A percentile compares a stretch with the other conserved stretches of the same genome.
These are phyloP conservation scores for Trinectes maculatus DNA, from an alignment of 2,113 vertebrate genomes.

Conservation along the genomic window DNA sequence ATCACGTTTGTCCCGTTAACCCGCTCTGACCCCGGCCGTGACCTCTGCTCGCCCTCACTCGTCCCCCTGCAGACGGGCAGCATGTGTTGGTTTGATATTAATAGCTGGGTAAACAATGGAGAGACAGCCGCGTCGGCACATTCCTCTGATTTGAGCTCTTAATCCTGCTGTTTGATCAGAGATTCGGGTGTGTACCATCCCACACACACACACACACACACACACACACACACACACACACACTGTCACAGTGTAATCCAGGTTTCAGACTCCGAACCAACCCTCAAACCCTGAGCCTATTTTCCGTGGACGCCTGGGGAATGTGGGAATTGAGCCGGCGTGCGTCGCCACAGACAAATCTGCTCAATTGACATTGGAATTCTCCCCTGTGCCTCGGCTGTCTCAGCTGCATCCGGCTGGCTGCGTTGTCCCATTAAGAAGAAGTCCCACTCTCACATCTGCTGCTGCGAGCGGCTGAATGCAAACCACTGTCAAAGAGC, in stretches of 20 bases:
- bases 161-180: slow-evolving; percentile 68
- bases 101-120: slow-evolving; percentile 68
- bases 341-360: slow-evolving; percentile 43
- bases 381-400: slow-evolving; percentile 54
- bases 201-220: no score
- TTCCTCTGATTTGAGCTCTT: slow-evolving; percentile 63
- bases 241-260: slow-evolving; percentile 4
- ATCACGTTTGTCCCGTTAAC: slow-evolving; percentile 23
- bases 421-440: slow-evolving; percentile 3
- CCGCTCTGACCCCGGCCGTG: slow-evolving; percentile 5
- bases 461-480: slow-evolving; percentile 2
- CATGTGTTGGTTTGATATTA: slow-evolving; percentile 64
- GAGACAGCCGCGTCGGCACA: slow-evolving; percentile 36
- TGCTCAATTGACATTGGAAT: slow-evolving; percentile 50
- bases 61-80: slow-evolving; percentile 30
- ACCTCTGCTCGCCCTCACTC: background rate
- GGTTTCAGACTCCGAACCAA: slow-evolving; percentile 42
- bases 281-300: slow-evolving; percentile 38
- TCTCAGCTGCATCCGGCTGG: slow-evolving; percentile 1
- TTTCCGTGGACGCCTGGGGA: slow-evolving; percentile 41
- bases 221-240: no score
- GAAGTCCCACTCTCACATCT: background rate
- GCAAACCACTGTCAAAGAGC: background rate
- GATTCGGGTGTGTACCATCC: slow-evolving; percentile 49
- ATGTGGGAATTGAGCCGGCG: slow-evolving; percentile 35